Evolutionary conservation across 2,888 invertebrate species (phyloP), one percentile per base, ranked within the genome.

Genomic region (Rugalucina vietnamica): DNA sequence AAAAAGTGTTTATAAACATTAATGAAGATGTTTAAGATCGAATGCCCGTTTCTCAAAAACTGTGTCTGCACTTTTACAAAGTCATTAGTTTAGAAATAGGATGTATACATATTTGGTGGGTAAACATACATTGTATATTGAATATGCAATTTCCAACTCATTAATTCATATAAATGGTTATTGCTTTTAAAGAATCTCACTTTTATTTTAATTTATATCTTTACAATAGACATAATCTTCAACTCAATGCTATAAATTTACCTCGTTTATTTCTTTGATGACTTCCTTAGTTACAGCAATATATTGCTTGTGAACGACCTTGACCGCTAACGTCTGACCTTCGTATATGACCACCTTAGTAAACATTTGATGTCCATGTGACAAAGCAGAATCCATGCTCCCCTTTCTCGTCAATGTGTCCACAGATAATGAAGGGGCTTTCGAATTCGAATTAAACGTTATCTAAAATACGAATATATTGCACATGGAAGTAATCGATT

Each of bases 311-410:
- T 89, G 81, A 81, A 92, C 54, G 93, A 98, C 97, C 94, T 98
- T 98, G 89, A 98, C 97, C 86, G 98, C 96, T 39, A 99, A 98
- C 88, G 91, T 60, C 12, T 88, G 84, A 0, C 92, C 92, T 14
- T 91, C n/a, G 21, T 34, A 65, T 3, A 18, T 27, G 4, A 34
- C 65, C 1, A 65, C 65, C 21, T 65, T 65, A 0, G 92, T 85
- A 78, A 93, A 93, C 32, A 92, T 73, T 81, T 93, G 93, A 0
- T 85, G 89, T 0, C 76, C 77, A 3, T 60, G 50, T 4, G 88
- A 90, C 2, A 72, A 60, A 29, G 75, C 77, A 0, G 87, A 88
- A n/a, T 88, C 85, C 21, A 80, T 50, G 49, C 89, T 89, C 8
- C 60, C 60, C 0, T 54, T 37, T 49, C 82, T 77, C n/a, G n/a